Conservation (phyloP, 2,797 vertebrate genomes). For the Buceros bicornis region DNA sequence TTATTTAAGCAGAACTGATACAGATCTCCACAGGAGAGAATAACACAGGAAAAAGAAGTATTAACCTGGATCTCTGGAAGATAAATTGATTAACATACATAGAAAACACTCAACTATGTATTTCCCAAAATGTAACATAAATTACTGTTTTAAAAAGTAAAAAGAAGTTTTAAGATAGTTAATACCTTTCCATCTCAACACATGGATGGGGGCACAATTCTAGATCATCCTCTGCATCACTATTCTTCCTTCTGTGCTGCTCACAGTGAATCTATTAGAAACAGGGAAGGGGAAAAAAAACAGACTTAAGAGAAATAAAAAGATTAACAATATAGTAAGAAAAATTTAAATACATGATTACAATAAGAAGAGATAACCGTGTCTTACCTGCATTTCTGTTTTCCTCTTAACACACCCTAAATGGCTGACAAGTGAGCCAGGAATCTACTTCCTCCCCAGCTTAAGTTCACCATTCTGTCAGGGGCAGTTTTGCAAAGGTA, state of each 20-base stretch:
- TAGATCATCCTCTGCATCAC: neutral
- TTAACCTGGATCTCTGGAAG: neutral
- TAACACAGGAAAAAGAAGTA: neutral
- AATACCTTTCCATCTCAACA: conserved; percentile 78
- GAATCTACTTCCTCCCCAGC: neutral
- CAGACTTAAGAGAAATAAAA: neutral
- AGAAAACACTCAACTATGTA: neutral
- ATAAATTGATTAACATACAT: neutral
- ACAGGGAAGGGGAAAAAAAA: neutral
- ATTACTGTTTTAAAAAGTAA: neutral
- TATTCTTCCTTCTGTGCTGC: neutral
- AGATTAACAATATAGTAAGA: neutral
- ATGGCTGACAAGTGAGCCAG: neutral
- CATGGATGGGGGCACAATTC: neutral
- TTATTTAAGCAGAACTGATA: neutral
- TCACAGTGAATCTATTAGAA: conserved; percentile 51
- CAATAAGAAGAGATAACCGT: neutral
- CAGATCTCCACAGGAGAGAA: neutral
- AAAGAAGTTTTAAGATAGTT: neutral
- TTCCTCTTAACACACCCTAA: neutral
- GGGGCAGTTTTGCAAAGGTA: neutral
- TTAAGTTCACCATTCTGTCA: neutral
- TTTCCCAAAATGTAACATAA: neutral
- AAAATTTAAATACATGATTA: neutral
- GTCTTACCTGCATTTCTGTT: neutral